Base-by-base conservation (phyloP, 2,113 vertebrate species). In the Nyctibius bracteatus region DNA sequence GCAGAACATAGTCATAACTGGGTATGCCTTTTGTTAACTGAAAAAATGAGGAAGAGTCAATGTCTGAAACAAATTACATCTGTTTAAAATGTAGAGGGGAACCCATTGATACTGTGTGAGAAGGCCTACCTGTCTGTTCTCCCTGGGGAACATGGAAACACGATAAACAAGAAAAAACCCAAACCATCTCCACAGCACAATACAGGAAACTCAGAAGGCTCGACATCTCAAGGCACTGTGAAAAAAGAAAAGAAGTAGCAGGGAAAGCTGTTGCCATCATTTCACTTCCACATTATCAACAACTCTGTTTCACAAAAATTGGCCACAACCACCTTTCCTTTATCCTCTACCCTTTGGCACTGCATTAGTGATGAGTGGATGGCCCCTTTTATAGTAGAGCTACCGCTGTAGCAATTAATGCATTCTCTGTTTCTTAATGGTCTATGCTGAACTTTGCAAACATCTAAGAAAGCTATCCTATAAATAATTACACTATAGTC, bases 11-110 rank as follows among this genome's bases (percentile, higher is more conserved):
- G 78, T 91, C 80, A 88, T 70, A 87, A 97, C 83, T 92, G 86
- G 88, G 81, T 88, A 84, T 90, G 83, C 72, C 30, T 96, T 94
- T 86, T 66, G 66, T 94, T 90, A 66, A 90, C 68, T 88, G 75
- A 94, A 93, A 90, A 81, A 58, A 62, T 70, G 55, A 88, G 57
- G 70, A 92, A 54, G 14, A 75, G 47, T 66, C 59, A 71, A 39
- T 30, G 84, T 96, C 46, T 10, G 2, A 62, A 94, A 86, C 59
- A 86, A 85, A 92, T 89, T 15, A 58, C 58, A 87, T 27, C 17
- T 84, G 14, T 84, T 90, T 44, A 41, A 80, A 82, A 55, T 51
- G 14, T 43, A 41, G 16, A 16, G 10, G 5, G 12, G 30, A 86
- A 58, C 47, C 28, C 57, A 49, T 28, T 79, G 54, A 52, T 72